Evolutionary conservation across 2,113 vertebrate species (phyloP), one percentile per base, ranked within the genome.

Genomic region (Tricholaema leucomelas): DNA sequence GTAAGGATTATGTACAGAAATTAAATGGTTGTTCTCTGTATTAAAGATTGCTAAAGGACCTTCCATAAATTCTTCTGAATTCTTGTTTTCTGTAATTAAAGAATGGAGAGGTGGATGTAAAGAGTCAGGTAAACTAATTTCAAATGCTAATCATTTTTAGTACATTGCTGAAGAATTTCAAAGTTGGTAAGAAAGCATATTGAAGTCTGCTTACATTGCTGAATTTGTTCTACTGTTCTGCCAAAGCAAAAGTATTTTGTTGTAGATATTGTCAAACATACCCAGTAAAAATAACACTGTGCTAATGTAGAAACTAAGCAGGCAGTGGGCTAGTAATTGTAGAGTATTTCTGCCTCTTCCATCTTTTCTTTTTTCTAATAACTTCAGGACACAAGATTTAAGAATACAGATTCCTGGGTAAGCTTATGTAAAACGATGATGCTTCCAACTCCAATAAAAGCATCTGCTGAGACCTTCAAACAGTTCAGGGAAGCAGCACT

Each of bases 401-500:
- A 98, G 97, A 98, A 98, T 88, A 96, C 92, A 5, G 96, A 97
- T 83, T 98, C 98, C n/a, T 99, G 99, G 99, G 97, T 97, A 33
- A 98, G 75, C 80, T 96, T 99, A 38, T 98, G 98, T 83, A 98
- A 97, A 88, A 91, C 92, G 2, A 97, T 97, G 19, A 94, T 79
- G 70, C 77, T 94, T 54, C 92, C 98, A 10, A 58, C 96, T 69
- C 76, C 97, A 1, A 93, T 98, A 85, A 99, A 98, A 92, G 96
- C 98, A 4, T 99, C 98, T 15, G 98, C 97, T 71, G 98, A 98
- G 77, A 98, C 97, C 88, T 99, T 99, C 95, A 98, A 98, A 90
- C 97, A 98, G 35, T 99, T 99, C 91, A 98, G 97, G 73, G 98
- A 98, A 70, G 98, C 94, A 55, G 98, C 98, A 6, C 96, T 98